These are phyloP conservation scores for Suillia variegata DNA, from an alignment of 2,888 invertebrate species.

Conservation along the genomic window DNA sequence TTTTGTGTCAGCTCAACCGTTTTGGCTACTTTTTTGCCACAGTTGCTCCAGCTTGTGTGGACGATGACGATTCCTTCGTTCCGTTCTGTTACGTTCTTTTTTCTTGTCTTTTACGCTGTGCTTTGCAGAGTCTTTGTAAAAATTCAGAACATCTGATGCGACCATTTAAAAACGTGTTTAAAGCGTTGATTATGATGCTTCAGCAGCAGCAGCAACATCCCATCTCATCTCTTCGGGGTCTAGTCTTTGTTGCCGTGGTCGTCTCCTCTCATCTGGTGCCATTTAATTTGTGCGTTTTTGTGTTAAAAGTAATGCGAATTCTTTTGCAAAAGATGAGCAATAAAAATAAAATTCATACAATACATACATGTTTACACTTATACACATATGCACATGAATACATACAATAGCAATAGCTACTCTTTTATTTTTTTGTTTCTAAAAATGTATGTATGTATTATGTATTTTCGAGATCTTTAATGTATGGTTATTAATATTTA, in stretches of 20 bases:
- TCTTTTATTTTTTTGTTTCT: too few species aligned
- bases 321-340: slow-evolving; percentile 27
- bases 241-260: too few species aligned
- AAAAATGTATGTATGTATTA: too few species aligned
- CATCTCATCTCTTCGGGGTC: background rate
- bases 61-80: background rate
- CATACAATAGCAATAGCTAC: too few species aligned
- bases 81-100: too few species aligned
- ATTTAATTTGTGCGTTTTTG: slow-evolving; percentile 25
- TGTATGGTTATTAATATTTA: slow-evolving; percentile 4
- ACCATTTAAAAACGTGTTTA: slow-evolving; percentile 29
- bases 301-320: slow-evolving; percentile 52
- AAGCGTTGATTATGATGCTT: slow-evolving; percentile 32
- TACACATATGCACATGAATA: too few species aligned
- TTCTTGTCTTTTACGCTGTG: background rate
- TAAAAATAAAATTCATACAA: background rate
- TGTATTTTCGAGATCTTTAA: background rate
- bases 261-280: slow-evolving; percentile 19
- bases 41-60: background rate
- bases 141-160: slow-evolving; percentile 5
- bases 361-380: too few species aligned
- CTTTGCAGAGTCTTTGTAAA: background rate
- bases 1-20: slow-evolving; percentile 17
- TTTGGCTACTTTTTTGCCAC: slow-evolving; percentile 7
- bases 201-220: background rate